Percentiles rank a stretch among this genome's conserved stretches.
phyloP scores from a whole-genome alignment of 1,140 invertebrate genomes.

The Oreohelix idahoensis region DNA sequence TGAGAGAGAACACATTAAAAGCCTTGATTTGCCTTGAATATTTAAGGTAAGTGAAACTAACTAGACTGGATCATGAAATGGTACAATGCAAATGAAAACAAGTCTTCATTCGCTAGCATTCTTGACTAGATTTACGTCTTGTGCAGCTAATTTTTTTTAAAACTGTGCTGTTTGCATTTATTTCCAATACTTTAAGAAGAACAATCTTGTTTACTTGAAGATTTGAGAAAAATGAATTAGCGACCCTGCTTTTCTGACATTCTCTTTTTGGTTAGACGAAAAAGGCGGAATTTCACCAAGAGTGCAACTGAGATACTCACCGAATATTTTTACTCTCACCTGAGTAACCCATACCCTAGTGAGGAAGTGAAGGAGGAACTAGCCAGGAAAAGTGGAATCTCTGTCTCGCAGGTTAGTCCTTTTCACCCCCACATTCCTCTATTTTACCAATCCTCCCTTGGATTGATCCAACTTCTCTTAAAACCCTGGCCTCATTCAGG shows the following conservation, averaged over 20 bases:
- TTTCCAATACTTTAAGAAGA: too few species aligned
- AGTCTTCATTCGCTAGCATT: too few species aligned
- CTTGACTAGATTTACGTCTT: too few species aligned
- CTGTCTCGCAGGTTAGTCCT: slow-evolving; percentile 86
- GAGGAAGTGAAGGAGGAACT: slow-evolving; percentile 99
- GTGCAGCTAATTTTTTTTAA: too few species aligned
- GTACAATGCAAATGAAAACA: too few species aligned
- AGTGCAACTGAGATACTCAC: slow-evolving; percentile 99
- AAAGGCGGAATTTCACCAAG: slow-evolving; percentile 99
- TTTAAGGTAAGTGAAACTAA: too few species aligned
- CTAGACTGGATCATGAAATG: too few species aligned
- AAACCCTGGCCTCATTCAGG: neutral
- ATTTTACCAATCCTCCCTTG: neutral
- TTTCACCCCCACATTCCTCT: neutral
- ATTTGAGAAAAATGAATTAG: slow-evolving; percentile 4
- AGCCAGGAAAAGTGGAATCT: slow-evolving; percentile 98
- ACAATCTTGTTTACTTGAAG: too few species aligned
- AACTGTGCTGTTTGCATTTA: too few species aligned
- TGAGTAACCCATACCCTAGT: slow-evolving; percentile 99
- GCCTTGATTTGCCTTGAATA: too few species aligned
- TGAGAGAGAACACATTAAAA: too few species aligned
- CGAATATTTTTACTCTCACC: slow-evolving; percentile 99
- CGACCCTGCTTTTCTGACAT: slow-evolving; percentile 30
- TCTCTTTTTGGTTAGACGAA: slow-evolving; percentile 81
- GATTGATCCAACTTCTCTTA: neutral